Base-by-base conservation (phyloP, 1,140 invertebrate genomes). In the Lasioglossum albipes region DNA sequence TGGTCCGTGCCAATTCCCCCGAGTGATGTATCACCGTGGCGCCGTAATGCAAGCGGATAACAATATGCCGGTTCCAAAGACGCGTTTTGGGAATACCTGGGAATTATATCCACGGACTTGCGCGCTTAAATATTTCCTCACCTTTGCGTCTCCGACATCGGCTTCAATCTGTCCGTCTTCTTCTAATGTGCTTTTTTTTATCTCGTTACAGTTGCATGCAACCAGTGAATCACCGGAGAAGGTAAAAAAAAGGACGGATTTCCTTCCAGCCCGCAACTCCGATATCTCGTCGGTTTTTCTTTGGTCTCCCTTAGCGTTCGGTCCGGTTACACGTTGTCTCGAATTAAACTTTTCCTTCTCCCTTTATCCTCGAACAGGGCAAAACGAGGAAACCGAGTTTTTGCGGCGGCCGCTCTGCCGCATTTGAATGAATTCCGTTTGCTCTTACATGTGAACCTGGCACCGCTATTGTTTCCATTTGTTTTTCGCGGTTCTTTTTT, bases 11-110 rank as follows among this genome's bases (percentile, higher is more conserved):
- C 77, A 79, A 79, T 79, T 74, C 77, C 52, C 77, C n/a, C 49
- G 45, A 74, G 77, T 64, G 71, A 65, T 73, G 70, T 74, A 73
- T 57, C 77, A 66, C 62, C 70, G 70, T 36, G 45, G 49, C 61
- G 27, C 3, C 41, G 67, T 64, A 72, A 79, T 72, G 68, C 76
- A 27, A 41, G 18, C 76, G 71, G 62, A 67, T 74, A 74, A 79
- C 70, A 74, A 74, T 79, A 73, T 41, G 52, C 49, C 41, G 18
- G 61, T 10, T 27, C 74, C 71, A 74, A 79, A 79, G 70, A 59
- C 62, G 61, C 77, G 45, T 79, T 72, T 73, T 67, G 77, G 77
- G 77, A 79, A 79, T 79, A 65, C 70, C 7, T 41, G 70, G 70
- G 69, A 66, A 42, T 65, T 65, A 65, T 41, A 72, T 16, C 45